Conservation (phyloP, 2,113 vertebrate genomes). For the Micromys minutus region DNA sequence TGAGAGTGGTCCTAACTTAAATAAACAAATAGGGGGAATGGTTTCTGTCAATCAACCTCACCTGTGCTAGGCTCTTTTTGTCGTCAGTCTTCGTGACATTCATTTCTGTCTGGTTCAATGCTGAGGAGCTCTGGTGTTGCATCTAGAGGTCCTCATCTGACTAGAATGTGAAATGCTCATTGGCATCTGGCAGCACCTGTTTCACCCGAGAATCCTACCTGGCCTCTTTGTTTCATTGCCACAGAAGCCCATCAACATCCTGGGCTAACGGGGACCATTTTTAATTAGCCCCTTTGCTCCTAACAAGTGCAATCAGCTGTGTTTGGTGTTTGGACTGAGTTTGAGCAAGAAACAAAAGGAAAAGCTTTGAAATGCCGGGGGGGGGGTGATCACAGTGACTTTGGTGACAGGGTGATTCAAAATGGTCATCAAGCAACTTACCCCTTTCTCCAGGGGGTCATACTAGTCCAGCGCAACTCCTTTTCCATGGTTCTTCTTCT, state of each 20-base stretch:
- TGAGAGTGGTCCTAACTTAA: background rate
- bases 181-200: background rate
- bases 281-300: background rate
- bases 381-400: background rate
- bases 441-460: rapidly evolving
- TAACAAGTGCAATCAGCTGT: background rate
- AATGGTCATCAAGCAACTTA: background rate
- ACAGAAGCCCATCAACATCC: rapidly evolving
- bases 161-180: background rate
- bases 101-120: background rate
- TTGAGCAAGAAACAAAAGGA: background rate
- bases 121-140: background rate
- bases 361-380: background rate
- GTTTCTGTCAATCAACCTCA: too few relatives aligned
- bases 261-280: background rate
- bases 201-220: background rate
- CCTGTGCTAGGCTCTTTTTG: background rate
- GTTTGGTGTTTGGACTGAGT: background rate
- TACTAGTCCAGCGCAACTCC: background rate
- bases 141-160: background rate
- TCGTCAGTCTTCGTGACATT: background rate
- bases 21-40: background rate
- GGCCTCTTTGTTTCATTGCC: background rate
- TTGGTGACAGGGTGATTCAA: background rate
- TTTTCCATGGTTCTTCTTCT: background rate